Conservation (phyloP, 2,113 vertebrate species). For the Perca fluviatilis region DNA sequence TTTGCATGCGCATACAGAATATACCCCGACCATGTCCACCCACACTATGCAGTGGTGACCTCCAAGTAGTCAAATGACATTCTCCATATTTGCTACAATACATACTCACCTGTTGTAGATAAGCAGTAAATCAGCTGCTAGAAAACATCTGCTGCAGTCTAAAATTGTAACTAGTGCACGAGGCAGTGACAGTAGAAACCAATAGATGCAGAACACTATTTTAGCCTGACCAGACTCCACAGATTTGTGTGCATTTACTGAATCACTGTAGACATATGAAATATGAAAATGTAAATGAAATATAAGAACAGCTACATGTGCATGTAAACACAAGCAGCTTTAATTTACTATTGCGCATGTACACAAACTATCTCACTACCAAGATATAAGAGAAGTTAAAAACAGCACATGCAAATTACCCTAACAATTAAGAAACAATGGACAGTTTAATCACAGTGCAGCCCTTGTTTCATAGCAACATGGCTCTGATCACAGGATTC, state of each 20-base stretch:
- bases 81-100: conserved; percentile 26
- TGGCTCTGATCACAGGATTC: conserved; percentile 69
- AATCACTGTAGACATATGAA: conserved; percentile 1
- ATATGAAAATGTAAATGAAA: too few species aligned
- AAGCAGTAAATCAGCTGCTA: conserved; percentile 51
- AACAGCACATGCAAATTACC: conserved; percentile 58
- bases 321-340: conserved; percentile 20
- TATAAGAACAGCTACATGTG: not conserved
- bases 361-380: conserved; percentile 18
- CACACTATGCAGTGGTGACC: not conserved
- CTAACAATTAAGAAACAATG: conserved; percentile 81
- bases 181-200: conserved; percentile 29
- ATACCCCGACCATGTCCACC: too few species aligned
- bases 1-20: too few species aligned
- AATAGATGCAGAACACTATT: not conserved
- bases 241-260: not conserved
- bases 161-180: conserved; percentile 45
- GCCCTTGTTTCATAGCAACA: conserved; percentile 85
- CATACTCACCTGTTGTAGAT: conserved; percentile 54
- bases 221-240: not conserved
- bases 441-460: conserved; percentile 85
- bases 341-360: conserved; percentile 1
- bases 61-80: conserved; percentile 41
- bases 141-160: conserved; percentile 60
- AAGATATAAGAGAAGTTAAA: conserved; percentile 66